Evolutionary conservation across 2,113 vertebrate species (phyloP).

Genomic region (Perognathus longimembris): DNA sequence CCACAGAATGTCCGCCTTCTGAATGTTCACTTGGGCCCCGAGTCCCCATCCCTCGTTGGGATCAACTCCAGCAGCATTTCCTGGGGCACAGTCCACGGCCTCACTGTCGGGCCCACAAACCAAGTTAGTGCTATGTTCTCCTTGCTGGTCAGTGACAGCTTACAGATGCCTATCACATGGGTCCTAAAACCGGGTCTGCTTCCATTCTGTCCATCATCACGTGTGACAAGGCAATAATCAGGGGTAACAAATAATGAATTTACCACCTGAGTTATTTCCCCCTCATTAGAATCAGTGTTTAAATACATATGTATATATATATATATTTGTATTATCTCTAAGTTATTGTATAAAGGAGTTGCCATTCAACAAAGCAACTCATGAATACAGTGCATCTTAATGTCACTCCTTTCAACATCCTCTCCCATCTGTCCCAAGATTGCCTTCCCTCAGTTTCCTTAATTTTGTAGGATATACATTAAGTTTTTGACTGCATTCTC

Average conservation of each 20-base stretch:
- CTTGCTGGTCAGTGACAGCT: neutral
- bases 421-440: no score
- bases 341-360: no score
- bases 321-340: no score
- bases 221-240: neutral
- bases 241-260: neutral
- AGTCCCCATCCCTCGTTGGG: neutral
- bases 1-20: neutral
- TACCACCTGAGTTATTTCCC: neutral
- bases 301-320: no score
- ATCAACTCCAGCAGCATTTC: neutral
- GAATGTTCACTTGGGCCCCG: neutral
- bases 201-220: neutral
- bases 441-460: no score
- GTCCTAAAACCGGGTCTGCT: neutral
- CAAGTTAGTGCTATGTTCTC: neutral
- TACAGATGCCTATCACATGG: no score
- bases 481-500: no score
- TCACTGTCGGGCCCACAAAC: neutral
- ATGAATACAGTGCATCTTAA: no score
- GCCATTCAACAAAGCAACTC: no score
- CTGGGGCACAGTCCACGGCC: neutral
- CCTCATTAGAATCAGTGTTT: neutral
- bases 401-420: no score
- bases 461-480: no score